Evolutionary conservation across 1,140 invertebrate genomes (phyloP).

Genomic region (Hirudo medicinalis): DNA sequence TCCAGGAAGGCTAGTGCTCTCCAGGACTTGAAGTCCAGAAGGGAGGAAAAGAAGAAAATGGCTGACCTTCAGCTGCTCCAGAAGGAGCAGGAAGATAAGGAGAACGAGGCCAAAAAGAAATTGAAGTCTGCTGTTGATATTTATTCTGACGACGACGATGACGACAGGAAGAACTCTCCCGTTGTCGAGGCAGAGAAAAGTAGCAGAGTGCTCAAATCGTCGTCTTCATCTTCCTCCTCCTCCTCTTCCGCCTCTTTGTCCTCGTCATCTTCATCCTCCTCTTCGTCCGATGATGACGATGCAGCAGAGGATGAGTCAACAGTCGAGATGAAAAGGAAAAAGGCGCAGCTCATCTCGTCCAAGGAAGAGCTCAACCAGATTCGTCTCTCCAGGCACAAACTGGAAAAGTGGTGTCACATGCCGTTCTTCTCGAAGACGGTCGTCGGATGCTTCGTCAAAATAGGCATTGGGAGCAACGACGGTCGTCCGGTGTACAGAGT

Average conservation of each 20-base stretch:
- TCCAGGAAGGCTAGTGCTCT: slow-evolving; percentile 81
- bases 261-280: slow-evolving; percentile 26
- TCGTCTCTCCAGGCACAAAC: slow-evolving; percentile 73
- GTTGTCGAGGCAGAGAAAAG: slow-evolving; percentile 18
- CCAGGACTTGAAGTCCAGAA: slow-evolving; percentile 69
- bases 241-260: slow-evolving; percentile 25
- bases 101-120: slow-evolving; percentile 48
- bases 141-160: slow-evolving; percentile 68
- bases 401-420: slow-evolving; percentile 84
- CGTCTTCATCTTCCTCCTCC: slow-evolving; percentile 26
- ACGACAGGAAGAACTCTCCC: slow-evolving; percentile 27
- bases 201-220: slow-evolving; percentile 24
- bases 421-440: slow-evolving; percentile 85
- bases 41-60: slow-evolving; percentile 61
- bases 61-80: slow-evolving; percentile 37
- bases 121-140: slow-evolving; percentile 76
- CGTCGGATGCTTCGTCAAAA: slow-evolving; percentile 81
- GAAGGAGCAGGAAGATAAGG: slow-evolving; percentile 31
- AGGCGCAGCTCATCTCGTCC: slow-evolving; percentile 49
- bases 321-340: slow-evolving; percentile 36
- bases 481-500: slow-evolving; percentile 78
- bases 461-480: slow-evolving; percentile 80
- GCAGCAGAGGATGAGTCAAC: slow-evolving; percentile 16
- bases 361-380: slow-evolving; percentile 75
- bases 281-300: slow-evolving; percentile 30